These are phyloP conservation scores for Bedellia somnulentella DNA, from an alignment of 2,888 invertebrate genomes.

Conservation along the genomic window DNA sequence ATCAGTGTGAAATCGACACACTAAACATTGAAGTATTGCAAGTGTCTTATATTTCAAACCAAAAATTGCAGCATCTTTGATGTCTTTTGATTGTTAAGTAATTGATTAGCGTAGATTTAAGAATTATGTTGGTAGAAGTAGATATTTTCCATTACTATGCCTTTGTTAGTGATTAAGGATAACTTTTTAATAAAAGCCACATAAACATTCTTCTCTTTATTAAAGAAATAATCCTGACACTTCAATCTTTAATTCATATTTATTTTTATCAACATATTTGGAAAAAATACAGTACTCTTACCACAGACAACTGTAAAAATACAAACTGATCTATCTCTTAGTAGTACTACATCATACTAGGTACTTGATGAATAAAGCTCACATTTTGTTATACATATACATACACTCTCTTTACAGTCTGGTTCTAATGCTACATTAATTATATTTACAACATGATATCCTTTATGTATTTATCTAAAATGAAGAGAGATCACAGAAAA, in stretches of 20 bases:
- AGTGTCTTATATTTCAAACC: no score
- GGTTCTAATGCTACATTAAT: slow-evolving; percentile 30
- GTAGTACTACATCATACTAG: slow-evolving; percentile 47
- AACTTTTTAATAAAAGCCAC: not conserved
- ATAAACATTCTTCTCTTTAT: slow-evolving; percentile 43
- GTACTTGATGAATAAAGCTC: slow-evolving; percentile 61
- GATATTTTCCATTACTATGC: no score
- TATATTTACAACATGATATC: slow-evolving; percentile 49
- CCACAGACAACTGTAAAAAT: slow-evolving; percentile 58
- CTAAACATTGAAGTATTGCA: no score
- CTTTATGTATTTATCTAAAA: slow-evolving; percentile 51
- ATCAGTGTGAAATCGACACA: no score
- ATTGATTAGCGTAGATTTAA: no score
- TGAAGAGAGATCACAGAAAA: slow-evolving; percentile 64
- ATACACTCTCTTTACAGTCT: slow-evolving; percentile 54
- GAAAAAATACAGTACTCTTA: slow-evolving; percentile 32
- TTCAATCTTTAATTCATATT: slow-evolving; percentile 30
- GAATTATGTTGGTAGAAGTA: no score
- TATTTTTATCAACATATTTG: slow-evolving; percentile 39
- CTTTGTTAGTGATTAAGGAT: not conserved
- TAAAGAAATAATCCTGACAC: slow-evolving; percentile 52
- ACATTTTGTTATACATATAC: slow-evolving; percentile 59
- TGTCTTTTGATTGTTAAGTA: no score
- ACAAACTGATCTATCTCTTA: slow-evolving; percentile 48
- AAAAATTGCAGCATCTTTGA: no score